Evolutionary conservation across 2,797 vertebrate species (phyloP).

Genomic region (Acipenser oxyrinchus): DNA sequence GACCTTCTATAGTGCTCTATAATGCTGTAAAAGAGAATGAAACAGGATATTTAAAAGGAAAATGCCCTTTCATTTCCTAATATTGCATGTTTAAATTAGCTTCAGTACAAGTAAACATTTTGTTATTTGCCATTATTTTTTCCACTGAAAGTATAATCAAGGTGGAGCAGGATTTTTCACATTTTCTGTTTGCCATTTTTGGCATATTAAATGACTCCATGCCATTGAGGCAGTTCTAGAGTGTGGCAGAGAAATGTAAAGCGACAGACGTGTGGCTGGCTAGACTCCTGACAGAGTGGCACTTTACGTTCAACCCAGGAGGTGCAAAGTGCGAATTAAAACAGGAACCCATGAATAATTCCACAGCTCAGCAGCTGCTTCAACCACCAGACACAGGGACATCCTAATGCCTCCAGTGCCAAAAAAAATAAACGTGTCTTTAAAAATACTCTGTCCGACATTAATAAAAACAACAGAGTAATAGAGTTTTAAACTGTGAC

Average conservation of each 20-base stretch:
- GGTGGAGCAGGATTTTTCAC: background rate
- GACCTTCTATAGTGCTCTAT: too few species aligned
- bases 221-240: background rate
- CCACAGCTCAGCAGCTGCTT: constrained; percentile 11
- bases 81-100: too few species aligned
- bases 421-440: too few species aligned
- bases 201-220: background rate
- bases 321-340: background rate
- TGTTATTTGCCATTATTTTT: too few species aligned
- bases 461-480: too few species aligned
- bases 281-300: background rate
- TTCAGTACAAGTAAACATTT: too few species aligned
- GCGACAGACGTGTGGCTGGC: background rate
- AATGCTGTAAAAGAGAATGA: too few species aligned
- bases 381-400: background rate
- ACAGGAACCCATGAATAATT: constrained; percentile 13
- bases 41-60: too few species aligned
- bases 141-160: too few species aligned
- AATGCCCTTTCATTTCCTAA: too few species aligned
- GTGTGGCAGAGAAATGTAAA: background rate
- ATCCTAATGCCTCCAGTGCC: too few species aligned
- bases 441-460: too few species aligned
- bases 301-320: background rate
- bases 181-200: background rate
- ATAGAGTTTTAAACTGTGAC: background rate